Evolutionary conservation across 2,888 invertebrate genomes (phyloP), one percentile per base, ranked within the genome.

Genomic region (Halictus ligatus): DNA sequence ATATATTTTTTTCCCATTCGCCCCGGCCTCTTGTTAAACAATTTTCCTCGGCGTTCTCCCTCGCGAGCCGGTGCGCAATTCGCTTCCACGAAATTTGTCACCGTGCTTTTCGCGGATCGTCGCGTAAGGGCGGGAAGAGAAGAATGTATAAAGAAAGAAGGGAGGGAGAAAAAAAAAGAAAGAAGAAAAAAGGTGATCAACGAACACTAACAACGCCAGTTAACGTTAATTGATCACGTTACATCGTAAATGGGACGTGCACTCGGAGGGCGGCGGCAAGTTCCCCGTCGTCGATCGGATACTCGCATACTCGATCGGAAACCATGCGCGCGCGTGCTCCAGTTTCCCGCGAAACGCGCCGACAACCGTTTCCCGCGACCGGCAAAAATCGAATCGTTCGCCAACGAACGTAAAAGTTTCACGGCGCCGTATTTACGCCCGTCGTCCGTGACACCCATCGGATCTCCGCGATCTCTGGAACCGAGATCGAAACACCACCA

Each of bases 161-260:
- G n/a, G n/a, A n/a, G n/a, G n/a, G n/a, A n/a, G n/a, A n/a, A n/a
- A n/a, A 2, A 35, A 5, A 35, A 35, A 35, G 3, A 35, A 35
- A 35, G 2, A 35, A 35, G 25, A 25, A 35, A 40, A n/a, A 69
- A 76, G 46, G 79, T 54, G 81, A 76, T 81, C 64, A 50, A 72
- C 46, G 48, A 67, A 46, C 64, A 12, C 75, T 48, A 46, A 78
- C 71, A 50, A 40, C 40, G 46, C 21, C 35, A 40, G 73, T 83
- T 69, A 54, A 54, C 50, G 25, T 83, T 64, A 78, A 78, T 74
- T 78, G 54, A 75, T 75, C 67, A 64, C 76, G 54, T 76, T 60
- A 46, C 76, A 43, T n/a, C 48, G 58, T 58, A 77, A 84, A 77
- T 77, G 72, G 77, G 71, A 73, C 78, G 81, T 48, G 71, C 40